Evolutionary conservation across 2,888 invertebrate species (phyloP), one percentile per base, ranked within the genome.

Genomic region (Troides aeacus): DNA sequence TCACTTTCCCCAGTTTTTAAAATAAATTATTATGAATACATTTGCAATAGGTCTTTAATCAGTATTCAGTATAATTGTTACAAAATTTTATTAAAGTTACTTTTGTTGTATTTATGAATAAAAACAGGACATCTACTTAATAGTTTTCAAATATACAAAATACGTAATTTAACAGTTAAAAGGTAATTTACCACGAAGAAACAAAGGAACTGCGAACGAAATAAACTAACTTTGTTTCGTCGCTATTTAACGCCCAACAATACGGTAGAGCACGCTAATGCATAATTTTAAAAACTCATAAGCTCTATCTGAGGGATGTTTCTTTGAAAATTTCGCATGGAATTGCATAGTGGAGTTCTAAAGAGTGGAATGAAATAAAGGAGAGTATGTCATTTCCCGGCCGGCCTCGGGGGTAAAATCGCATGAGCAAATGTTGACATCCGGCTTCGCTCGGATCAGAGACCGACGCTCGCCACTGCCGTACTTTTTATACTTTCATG

Each of bases 381-480:
- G 77, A 79, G 81, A 75, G 84, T 84, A 87, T 84, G 88, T 86
- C 89, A 87, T 89, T 89, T 87, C 78, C 82, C 82, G 76, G 80
- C 80, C 78, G 75, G 82, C 81, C 84, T 79, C 81, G 76, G 73
- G 82, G 84, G 82, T 74, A 72, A 81, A 87, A 87, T 87, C 85
- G 81, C 81, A 79, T 78, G 79, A 81, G 88, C 84, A 89, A 90
- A 90, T 90, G 89, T 89, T 90, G 88, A 87, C 89, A 82, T 81
- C 84, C 82, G 81, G 80, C 86, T 86, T 76, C 76, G 76, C 76
- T 75, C 77, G 78, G 81, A 84, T 84, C 82, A 79, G 61, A 39
- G 59, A 60, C 67, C 67, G 61, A 21, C 64, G 64, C 63, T 66
- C 70, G 60, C 66, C 63, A 60, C 64, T 56, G 64, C 66, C n/a